These are phyloP conservation scores for Drosophila dunni DNA, from an alignment of 1,140 invertebrate genomes.

Conservation along the genomic window DNA sequence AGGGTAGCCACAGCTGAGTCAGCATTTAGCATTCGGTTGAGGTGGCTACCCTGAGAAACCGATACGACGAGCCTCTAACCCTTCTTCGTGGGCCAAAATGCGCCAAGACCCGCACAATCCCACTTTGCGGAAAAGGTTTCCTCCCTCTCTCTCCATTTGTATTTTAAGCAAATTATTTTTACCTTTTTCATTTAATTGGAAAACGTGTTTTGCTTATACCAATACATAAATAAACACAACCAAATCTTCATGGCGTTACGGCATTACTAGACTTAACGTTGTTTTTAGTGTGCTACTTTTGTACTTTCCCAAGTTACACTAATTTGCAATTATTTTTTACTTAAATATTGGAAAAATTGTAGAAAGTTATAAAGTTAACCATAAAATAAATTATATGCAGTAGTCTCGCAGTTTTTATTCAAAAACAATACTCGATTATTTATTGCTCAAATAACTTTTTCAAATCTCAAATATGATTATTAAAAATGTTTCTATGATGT, in stretches of 20 bases:
- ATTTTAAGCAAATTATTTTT: constrained; percentile 20
- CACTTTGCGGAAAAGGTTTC: background rate
- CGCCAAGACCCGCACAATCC: constrained; percentile 44
- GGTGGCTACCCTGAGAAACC: constrained; percentile 25
- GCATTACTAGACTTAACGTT: too few species aligned
- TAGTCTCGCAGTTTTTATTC: too few species aligned
- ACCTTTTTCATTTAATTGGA: constrained; percentile 57
- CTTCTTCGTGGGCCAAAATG: background rate
- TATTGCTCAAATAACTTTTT: too few species aligned
- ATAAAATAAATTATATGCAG: background rate
- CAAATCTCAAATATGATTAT: too few species aligned
- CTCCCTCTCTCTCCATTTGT: constrained; percentile 2
- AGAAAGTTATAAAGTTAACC: background rate
- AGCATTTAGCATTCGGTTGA: constrained; percentile 9
- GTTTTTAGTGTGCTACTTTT: background rate
- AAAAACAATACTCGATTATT: too few species aligned
- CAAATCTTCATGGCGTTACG: constrained; percentile 42
- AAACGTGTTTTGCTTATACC: constrained; percentile 82
- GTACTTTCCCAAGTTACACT: background rate
- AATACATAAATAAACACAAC: constrained; percentile 57
- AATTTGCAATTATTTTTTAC: constrained; percentile 1
- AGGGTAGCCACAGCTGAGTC: constrained; percentile 53
- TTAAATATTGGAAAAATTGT: background rate
- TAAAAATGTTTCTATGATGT: too few species aligned
- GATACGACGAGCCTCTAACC: constrained; percentile 35